Conservation (phyloP, 2,888 invertebrate genomes). For the Raillietiella orientalis region DNA sequence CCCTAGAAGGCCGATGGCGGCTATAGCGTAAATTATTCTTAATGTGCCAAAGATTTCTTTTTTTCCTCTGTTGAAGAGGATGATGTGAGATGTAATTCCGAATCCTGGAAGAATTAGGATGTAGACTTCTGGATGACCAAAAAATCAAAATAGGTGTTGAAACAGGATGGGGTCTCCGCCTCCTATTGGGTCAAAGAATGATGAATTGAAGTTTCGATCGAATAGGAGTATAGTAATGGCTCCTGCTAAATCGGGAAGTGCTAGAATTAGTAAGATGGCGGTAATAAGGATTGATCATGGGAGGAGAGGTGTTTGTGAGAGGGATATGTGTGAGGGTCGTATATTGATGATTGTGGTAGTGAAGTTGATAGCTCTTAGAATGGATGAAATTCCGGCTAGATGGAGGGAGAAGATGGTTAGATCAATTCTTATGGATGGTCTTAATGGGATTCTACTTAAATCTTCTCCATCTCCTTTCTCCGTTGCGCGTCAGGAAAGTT, state of each 20-base stretch:
- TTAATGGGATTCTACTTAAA: no score
- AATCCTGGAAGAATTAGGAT: slow-evolving; percentile 54
- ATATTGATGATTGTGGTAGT: slow-evolving; percentile 40
- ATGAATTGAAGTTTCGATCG: slow-evolving; percentile 44
- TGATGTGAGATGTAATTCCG: slow-evolving; percentile 45
- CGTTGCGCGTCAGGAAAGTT: no score
- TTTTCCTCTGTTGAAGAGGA: slow-evolving; percentile 36
- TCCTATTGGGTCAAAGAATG: slow-evolving; percentile 43
- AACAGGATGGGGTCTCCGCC: slow-evolving; percentile 48
- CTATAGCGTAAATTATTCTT: slow-evolving; percentile 53
- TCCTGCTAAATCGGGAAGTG: slow-evolving; percentile 38
- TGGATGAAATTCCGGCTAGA: slow-evolving; percentile 33
- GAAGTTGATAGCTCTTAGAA: slow-evolving; percentile 45
- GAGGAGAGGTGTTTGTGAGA: slow-evolving; percentile 34
- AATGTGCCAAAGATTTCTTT: slow-evolving; percentile 32
- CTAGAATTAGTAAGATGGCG: slow-evolving; percentile 25
- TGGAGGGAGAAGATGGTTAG: slow-evolving; percentile 16
- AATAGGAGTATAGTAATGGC: slow-evolving; percentile 45
- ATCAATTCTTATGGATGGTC: no score
- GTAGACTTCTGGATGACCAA: slow-evolving; percentile 58
- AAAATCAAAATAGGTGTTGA: slow-evolving; percentile 60
- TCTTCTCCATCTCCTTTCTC: no score
- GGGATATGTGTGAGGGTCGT: slow-evolving; percentile 21
- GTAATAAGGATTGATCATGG: slow-evolving; percentile 34
- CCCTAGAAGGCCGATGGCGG: slow-evolving; percentile 43